Evolutionary conservation across 2,888 invertebrate species (phyloP).

Genomic region (Harpagoxenus sublaevis): DNA sequence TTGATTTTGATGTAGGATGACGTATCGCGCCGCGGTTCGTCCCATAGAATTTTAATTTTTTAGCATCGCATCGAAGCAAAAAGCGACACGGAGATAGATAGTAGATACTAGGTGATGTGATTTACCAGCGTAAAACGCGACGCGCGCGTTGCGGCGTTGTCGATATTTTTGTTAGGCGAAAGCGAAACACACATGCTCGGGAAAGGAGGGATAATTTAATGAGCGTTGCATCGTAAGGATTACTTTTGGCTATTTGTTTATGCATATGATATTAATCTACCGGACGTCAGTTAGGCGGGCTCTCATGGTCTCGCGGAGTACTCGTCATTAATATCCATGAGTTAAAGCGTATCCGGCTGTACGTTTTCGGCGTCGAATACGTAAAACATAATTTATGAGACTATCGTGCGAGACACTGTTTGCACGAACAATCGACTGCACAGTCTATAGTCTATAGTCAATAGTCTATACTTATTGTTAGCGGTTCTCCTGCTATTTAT

Average conservation of each 20-base stretch:
- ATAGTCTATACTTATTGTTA: too few species aligned
- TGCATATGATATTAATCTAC: slow-evolving; percentile 61
- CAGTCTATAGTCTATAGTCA: too few species aligned
- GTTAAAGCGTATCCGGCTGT: slow-evolving; percentile 67
- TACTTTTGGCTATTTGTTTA: slow-evolving; percentile 54
- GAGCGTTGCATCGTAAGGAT: slow-evolving; percentile 62
- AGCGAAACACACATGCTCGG: neutral
- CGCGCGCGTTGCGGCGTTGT: slow-evolving; percentile 26
- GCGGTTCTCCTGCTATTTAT: neutral
- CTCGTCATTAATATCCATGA: slow-evolving; percentile 72
- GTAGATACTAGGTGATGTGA: neutral
- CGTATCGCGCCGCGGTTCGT: neutral
- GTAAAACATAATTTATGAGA: slow-evolving; percentile 62
- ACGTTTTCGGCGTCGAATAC: slow-evolving; percentile 51
- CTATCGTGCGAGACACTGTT: slow-evolving; percentile 37
- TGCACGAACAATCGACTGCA: slow-evolving; percentile 34
- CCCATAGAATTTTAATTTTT: neutral
- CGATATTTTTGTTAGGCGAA: slow-evolving; percentile 62
- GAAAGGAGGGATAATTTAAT: slow-evolving; percentile 63
- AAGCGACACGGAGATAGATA: slow-evolving; percentile 17
- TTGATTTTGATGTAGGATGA: neutral
- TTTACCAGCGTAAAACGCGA: neutral
- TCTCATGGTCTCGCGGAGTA: slow-evolving; percentile 57
- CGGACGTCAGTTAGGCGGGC: slow-evolving; percentile 37
- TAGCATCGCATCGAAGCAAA: neutral